A percentile compares a stretch with the other conserved stretches of the same genome.
phyloP scores from a whole-genome alignment of 92 coral and sea anemone species.

The Heteractis magnifica region DNA sequence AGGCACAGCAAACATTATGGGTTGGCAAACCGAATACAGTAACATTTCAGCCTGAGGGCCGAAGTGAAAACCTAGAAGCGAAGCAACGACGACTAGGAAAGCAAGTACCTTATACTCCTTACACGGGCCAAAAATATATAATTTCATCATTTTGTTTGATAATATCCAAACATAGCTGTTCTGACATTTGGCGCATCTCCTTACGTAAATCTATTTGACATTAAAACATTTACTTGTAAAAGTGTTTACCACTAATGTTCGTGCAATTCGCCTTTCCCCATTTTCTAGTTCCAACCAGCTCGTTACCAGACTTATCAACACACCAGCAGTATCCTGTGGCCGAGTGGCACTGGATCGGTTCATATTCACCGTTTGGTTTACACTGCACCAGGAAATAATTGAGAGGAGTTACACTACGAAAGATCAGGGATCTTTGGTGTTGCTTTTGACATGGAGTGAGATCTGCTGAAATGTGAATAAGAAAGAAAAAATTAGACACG shows the following conservation, averaged over 20 bases:
- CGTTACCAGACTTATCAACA: constrained; percentile 70
- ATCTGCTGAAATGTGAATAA: constrained; percentile 13
- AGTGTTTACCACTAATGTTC: constrained; percentile 19
- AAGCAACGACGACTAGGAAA: too few relatives aligned
- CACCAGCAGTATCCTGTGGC: constrained; percentile 83
- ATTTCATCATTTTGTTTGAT: too few relatives aligned
- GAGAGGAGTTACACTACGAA: constrained; percentile 46
- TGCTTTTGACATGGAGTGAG: constrained; percentile 52
- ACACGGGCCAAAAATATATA: too few relatives aligned
- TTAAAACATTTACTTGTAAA: too few relatives aligned
- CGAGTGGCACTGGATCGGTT: constrained; percentile 74
- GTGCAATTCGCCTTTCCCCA: constrained; percentile 65
- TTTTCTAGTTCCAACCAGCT: constrained; percentile 58
- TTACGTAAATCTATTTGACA: too few relatives aligned
- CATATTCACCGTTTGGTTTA: constrained; percentile 46
- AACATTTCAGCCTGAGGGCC: too few relatives aligned
- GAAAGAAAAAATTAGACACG: background rate
- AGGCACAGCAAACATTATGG: too few relatives aligned
- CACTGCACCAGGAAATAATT: constrained; percentile 62
- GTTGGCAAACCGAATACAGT: too few relatives aligned
- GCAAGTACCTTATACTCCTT: too few relatives aligned
- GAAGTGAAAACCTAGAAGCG: too few relatives aligned
- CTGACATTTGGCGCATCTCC: too few relatives aligned
- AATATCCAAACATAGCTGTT: too few relatives aligned
- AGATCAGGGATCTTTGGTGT: constrained; percentile 37